Evolutionary conservation across 2,888 invertebrate genomes (phyloP), one percentile per base, ranked within the genome.

Genomic region (Acleris holmiana): DNA sequence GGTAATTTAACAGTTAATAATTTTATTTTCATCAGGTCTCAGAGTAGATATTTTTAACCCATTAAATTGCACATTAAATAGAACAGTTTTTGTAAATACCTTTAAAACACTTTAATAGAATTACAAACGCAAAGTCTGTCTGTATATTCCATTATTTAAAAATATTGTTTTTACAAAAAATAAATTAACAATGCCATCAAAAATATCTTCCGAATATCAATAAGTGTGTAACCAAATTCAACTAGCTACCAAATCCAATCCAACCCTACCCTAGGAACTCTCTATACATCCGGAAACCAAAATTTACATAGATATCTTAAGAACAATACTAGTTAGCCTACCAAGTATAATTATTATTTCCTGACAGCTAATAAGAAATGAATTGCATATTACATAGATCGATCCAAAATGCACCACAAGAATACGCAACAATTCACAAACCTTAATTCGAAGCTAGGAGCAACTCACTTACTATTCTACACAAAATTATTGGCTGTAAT

Each of bases 1-100:
- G 48, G 56, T 23, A 40, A n/a, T 57, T 48, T 41, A 64, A 64
- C 64, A 40, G 19, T 59, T 21, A 64, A 54, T 57, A 19, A 47
- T 18, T 59, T 35, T 4, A 0, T 35, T 8, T 35, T 23, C 1
- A n/a, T 62, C 64, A 64, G 64, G 64, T 64, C 58, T 48, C 64
- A 41, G 21, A 48, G 53, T 64, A 58, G 46, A 51, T 60, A 57
- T 21, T 44, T 29, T 41, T 46, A 29, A 40, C 10, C 55, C 25
- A 47, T 58, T 46, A 15, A 64, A 23, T 47, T 29, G 35, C 13
- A 13, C 13, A 21, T 61, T 23, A 15, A 57, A n/a, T 41, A 0
- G 13, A 13, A 35, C 35, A 35, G 10, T 47, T 47, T 47, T 18
- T 47, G 19, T 47, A 47, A 10, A 47, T 19, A 19, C 13, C 18